phyloP scores from a whole-genome alignment of 2,888 invertebrate species.

The Matsumyia berberina region DNA sequence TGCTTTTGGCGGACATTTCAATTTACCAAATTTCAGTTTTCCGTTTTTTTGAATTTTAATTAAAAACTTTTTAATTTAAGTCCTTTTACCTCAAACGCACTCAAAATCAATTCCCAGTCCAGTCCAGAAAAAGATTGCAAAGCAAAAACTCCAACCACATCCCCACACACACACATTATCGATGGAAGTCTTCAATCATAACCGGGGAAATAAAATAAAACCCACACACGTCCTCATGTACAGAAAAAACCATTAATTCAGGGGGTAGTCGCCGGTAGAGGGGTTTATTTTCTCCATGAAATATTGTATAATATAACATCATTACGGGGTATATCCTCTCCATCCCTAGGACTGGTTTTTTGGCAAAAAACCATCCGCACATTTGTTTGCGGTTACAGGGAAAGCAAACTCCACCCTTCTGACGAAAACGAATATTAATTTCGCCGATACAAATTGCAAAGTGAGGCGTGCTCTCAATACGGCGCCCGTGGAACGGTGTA shows the following conservation, averaged over 20 bases:
- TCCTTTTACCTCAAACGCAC: no score
- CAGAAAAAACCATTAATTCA: slow-evolving; percentile 34
- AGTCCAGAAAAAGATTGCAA: no score
- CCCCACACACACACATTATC: neutral
- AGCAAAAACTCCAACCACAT: neutral
- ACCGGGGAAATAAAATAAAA: neutral
- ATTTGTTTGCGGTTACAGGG: slow-evolving; percentile 24
- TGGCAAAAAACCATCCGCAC: neutral
- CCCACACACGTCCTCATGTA: neutral
- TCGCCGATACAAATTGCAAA: slow-evolving; percentile 45
- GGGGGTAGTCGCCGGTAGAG: neutral
- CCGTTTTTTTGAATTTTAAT: no score
- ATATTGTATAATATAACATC: slow-evolving; percentile 20
- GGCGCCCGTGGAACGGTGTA: neutral
- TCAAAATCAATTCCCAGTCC: no score
- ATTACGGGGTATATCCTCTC: neutral
- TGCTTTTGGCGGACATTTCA: no score
- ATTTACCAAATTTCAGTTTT: no score
- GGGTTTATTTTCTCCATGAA: slow-evolving; percentile 24
- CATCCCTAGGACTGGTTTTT: neutral
- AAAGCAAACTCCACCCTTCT: neutral
- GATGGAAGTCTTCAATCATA: slow-evolving; percentile 24
- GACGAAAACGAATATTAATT: slow-evolving; percentile 54
- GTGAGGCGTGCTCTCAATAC: neutral
- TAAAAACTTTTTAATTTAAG: no score